Percentiles rank a stretch among this genome's conserved stretches.
Evolutionary conservation across 2,797 vertebrate genomes (phyloP).

Genomic region (Urophycis tenuis): DNA sequence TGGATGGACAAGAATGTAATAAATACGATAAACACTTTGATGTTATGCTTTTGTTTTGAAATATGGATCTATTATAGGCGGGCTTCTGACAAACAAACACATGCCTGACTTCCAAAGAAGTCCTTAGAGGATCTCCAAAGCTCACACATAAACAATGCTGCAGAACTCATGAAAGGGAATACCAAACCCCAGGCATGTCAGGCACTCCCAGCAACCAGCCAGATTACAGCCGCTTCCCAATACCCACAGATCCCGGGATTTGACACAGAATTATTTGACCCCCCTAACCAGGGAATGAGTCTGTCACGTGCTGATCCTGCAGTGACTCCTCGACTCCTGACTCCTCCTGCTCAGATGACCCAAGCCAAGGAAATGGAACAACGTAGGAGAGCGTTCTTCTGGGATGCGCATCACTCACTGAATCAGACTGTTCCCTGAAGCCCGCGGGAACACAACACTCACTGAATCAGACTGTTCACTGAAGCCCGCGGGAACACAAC

Average conservation of each 20-base stretch:
- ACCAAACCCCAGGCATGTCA: slow-evolving; percentile 56
- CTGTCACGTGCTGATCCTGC: slow-evolving; percentile 12
- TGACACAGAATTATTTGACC: slow-evolving; percentile 53
- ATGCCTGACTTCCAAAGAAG: slow-evolving; percentile 47
- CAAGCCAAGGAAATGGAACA: slow-evolving; percentile 29
- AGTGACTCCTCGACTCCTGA: too few species aligned
- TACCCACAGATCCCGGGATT: slow-evolving; percentile 52
- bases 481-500: slow-evolving; percentile 19
- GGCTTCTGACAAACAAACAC: slow-evolving; percentile 64
- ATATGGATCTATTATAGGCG: slow-evolving; percentile 58
- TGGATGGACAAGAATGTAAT: slow-evolving; percentile 40
- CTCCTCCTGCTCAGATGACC: slow-evolving; percentile 50
- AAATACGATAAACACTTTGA: slow-evolving; percentile 57
- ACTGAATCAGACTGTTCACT: slow-evolving; percentile 20
- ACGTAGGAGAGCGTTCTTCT: slow-evolving; percentile 10
- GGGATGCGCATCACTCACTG: slow-evolving; percentile 21
- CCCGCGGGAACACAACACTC: slow-evolving; percentile 19
- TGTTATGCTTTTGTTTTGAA: slow-evolving; percentile 59
- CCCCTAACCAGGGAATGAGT: slow-evolving; percentile 45
- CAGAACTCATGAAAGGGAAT: slow-evolving; percentile 55
- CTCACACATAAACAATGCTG: slow-evolving; percentile 57
- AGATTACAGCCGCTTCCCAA: slow-evolving; percentile 46
- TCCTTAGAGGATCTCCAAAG: slow-evolving; percentile 50
- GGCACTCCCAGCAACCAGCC: slow-evolving; percentile 45
- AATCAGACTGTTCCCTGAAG: slow-evolving; percentile 20